Percentiles rank a stretch among this genome's conserved stretches.
Conservation (phyloP, 1,140 invertebrate genomes). For the Ganaspis sp. region DNA sequence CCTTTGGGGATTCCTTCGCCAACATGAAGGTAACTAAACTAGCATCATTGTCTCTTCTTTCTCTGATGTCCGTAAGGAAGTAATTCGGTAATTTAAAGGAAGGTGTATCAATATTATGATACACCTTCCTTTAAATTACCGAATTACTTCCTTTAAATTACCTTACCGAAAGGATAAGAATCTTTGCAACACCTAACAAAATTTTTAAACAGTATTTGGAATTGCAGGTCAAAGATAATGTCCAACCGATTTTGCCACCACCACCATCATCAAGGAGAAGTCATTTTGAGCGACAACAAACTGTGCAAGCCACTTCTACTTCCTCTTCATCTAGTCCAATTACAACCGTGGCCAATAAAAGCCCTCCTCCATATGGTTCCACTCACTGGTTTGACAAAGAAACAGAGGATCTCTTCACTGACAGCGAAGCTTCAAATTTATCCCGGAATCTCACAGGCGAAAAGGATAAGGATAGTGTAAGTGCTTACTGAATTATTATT, state of each 20-base stretch:
- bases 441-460: slow-evolving; percentile 56
- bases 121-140: too few species aligned
- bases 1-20: slow-evolving; percentile 89
- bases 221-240: slow-evolving; percentile 67
- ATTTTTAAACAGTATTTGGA: slow-evolving; percentile 15
- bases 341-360: slow-evolving; percentile 70
- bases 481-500: too few species aligned
- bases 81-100: too few species aligned
- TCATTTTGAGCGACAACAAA: slow-evolving; percentile 70
- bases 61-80: too few species aligned
- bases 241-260: slow-evolving; percentile 78
- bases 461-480: slow-evolving; percentile 67
- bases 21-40: slow-evolving; percentile 77
- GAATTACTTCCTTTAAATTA: too few species aligned
- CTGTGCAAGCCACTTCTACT: slow-evolving; percentile 66
- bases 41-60: too few species aligned
- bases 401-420: slow-evolving; percentile 75
- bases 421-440: slow-evolving; percentile 65
- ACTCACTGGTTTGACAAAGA: slow-evolving; percentile 77
- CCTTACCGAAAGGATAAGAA: too few species aligned
- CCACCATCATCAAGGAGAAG: slow-evolving; percentile 77
- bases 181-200: too few species aligned
- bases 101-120: too few species aligned
- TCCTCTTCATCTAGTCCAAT: slow-evolving; percentile 70
- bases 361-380: slow-evolving; percentile 68